Conservation (phyloP, 2,888 invertebrate genomes). For the Macrophya annulata region DNA sequence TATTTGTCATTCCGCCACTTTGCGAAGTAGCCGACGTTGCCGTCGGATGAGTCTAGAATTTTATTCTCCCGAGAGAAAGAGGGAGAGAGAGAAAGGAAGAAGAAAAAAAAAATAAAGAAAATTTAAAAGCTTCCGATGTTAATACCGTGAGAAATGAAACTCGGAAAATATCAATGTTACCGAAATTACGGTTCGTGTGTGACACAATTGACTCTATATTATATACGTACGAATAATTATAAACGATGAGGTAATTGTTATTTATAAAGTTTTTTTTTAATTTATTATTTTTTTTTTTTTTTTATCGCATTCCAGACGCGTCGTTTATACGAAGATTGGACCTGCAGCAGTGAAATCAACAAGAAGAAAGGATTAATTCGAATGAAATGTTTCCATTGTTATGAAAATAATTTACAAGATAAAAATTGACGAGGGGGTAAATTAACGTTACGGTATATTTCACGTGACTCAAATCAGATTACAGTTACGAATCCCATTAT, state of each 20-base stretch:
- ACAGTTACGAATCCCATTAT: conserved; percentile 30
- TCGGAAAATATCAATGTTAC: not conserved
- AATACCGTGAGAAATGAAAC: conserved; percentile 33
- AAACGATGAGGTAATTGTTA: conserved; percentile 26
- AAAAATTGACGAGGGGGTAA: not conserved
- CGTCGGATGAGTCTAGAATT: conserved; percentile 28
- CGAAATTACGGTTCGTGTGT: not conserved
- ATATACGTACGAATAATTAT: not conserved
- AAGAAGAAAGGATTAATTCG: not conserved
- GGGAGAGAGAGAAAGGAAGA: not conserved
- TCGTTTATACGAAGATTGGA: conserved; percentile 1
- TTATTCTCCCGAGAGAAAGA: not conserved
- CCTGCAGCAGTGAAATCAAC: not conserved
- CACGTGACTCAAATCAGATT: not conserved
- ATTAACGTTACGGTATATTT: not conserved
- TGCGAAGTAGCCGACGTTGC: conserved; percentile 36
- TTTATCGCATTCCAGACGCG: not conserved
- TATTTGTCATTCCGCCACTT: conserved; percentile 74
- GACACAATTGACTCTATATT: not conserved
- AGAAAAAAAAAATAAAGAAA: not conserved
- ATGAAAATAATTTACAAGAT: conserved; percentile 1
- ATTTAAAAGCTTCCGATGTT: conserved; percentile 49
- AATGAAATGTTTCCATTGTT: conserved; percentile 10
- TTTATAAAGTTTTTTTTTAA: not conserved
- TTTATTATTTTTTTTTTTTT: too few relatives aligned